A percentile compares a stretch with the other conserved stretches of the same genome.
Evolutionary conservation across 2,888 invertebrate species (phyloP).

Genomic region (Pammene aurita): DNA sequence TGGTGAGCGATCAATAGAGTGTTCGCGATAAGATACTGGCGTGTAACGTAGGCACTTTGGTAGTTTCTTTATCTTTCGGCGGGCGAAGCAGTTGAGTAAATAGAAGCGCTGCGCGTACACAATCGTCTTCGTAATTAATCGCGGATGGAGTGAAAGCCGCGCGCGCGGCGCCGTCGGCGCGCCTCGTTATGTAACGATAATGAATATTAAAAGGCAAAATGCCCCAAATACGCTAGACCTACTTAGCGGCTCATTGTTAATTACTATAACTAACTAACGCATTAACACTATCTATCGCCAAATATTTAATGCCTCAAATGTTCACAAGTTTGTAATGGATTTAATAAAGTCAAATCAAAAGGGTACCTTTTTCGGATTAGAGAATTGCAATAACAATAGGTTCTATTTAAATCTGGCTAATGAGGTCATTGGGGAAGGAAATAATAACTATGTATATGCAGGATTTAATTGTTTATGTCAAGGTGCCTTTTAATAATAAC

Average conservation of each 20-base stretch:
- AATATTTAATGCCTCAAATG: slow-evolving; percentile 50
- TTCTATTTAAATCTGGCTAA: slow-evolving; percentile 1
- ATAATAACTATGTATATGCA: not conserved
- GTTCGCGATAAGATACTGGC: slow-evolving; percentile 77
- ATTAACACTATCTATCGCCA: slow-evolving; percentile 9
- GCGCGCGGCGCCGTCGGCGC: slow-evolving; percentile 55
- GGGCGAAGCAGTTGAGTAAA: slow-evolving; percentile 80
- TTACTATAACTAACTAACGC: slow-evolving; percentile 47
- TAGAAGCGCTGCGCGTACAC: slow-evolving; percentile 71
- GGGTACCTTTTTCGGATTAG: not conserved
- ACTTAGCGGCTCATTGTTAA: slow-evolving; percentile 61
- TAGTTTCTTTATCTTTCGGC: slow-evolving; percentile 79
- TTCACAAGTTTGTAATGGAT: slow-evolving; percentile 49
- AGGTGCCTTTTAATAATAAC: slow-evolving; percentile 11
- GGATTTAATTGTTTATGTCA: slow-evolving; percentile 8
- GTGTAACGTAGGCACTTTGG: slow-evolving; percentile 68
- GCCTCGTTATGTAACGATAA: slow-evolving; percentile 80
- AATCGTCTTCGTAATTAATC: slow-evolving; percentile 77
- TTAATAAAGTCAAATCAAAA: not conserved
- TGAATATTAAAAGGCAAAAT: slow-evolving; percentile 75
- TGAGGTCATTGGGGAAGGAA: slow-evolving; percentile 19
- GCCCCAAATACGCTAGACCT: slow-evolving; percentile 68
- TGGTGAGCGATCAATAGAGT: slow-evolving; percentile 80
- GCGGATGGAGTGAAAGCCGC: slow-evolving; percentile 78
- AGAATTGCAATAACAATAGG: slow-evolving; percentile 4